Percentiles rank a stretch among this genome's conserved stretches.
Evolutionary conservation across 2,797 vertebrate genomes (phyloP).

Genomic region (Merluccius polli): DNA sequence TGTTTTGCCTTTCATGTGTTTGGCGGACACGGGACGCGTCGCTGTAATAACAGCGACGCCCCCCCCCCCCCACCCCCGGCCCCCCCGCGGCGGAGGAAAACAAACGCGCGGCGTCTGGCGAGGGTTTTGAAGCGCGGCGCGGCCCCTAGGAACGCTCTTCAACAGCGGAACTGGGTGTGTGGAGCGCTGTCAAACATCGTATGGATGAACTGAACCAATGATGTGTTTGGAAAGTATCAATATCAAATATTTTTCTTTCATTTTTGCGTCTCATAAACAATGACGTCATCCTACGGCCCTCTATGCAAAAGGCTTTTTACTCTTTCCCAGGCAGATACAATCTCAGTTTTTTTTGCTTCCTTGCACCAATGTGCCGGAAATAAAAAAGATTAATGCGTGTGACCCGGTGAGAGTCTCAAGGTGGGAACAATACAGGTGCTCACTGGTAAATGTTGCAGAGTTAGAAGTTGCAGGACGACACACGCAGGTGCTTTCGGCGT

Average conservation of each 20-base stretch:
- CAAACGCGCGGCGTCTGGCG: constrained; percentile 18
- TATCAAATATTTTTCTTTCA: neutral
- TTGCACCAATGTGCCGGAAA: too few relatives aligned
- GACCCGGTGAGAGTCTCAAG: too few relatives aligned
- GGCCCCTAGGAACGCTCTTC: neutral
- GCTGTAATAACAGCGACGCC: constrained; percentile 29
- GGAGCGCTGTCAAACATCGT: neutral
- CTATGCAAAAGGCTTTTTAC: neutral
- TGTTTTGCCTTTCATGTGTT: constrained; percentile 55
- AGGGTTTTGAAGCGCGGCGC: neutral
- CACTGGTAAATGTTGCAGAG: too few relatives aligned
- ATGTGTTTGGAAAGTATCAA: neutral
- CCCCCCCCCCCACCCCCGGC: neutral
- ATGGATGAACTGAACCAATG: neutral
- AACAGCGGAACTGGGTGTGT: neutral
- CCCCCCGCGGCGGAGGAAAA: constrained; percentile 17
- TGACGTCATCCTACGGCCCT: neutral
- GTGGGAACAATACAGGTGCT: too few relatives aligned
- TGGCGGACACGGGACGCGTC: constrained; percentile 41
- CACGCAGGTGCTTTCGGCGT: neutral
- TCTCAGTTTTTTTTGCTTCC: neutral
- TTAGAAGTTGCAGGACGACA: neutral
- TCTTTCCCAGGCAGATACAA: neutral
- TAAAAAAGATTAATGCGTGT: too few relatives aligned
- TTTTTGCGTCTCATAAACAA: neutral